Percentiles rank a stretch among this genome's conserved stretches.
Evolutionary conservation across 30 jellyfish, hydroid and myxozoan genomes (phyloP).

Genomic region (Hydra vulgaris): DNA sequence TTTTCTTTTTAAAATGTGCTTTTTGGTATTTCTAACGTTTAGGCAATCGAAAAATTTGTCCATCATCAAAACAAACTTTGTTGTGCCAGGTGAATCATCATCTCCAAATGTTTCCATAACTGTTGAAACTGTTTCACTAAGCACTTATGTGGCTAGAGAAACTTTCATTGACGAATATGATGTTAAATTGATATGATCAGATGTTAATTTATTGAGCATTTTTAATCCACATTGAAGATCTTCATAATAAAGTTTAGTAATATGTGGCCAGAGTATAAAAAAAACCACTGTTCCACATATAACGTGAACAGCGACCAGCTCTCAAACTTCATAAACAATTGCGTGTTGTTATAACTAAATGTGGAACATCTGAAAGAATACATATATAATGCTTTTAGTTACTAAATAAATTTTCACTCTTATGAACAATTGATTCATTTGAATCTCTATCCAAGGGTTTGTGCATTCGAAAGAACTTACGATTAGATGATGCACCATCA

Average conservation of each 20-base stretch:
- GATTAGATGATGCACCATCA: slow-evolving; percentile 53
- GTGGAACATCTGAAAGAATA: slow-evolving; percentile 40
- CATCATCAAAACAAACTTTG: slow-evolving; percentile 12
- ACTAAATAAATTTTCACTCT: slow-evolving; percentile 24
- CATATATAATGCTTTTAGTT: slow-evolving; percentile 17
- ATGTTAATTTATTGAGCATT: neutral
- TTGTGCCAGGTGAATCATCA: slow-evolving; percentile 7
- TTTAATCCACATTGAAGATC: neutral
- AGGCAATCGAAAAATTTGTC: slow-evolving; percentile 30
- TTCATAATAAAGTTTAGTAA: neutral
- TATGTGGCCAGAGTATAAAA: neutral
- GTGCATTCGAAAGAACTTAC: slow-evolving; percentile 29
- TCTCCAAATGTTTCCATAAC: neutral
- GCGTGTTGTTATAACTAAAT: slow-evolving; percentile 33
- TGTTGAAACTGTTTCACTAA: neutral
- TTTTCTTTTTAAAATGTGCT: slow-evolving; percentile 10
- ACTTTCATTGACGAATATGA: neutral
- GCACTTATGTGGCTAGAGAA: slow-evolving; percentile 7
- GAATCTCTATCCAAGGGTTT: neutral
- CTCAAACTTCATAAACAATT: slow-evolving; percentile 38
- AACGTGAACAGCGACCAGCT: slow-evolving; percentile 23
- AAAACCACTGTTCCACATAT: slow-evolving; percentile 39
- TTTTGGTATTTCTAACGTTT: slow-evolving; percentile 27
- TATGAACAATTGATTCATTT: slow-evolving; percentile 22
- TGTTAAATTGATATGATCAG: neutral